A percentile compares a stretch with the other conserved stretches of the same genome.
phyloP scores from a whole-genome alignment of 2,888 invertebrate species.

The Drosophila phalerata region DNA sequence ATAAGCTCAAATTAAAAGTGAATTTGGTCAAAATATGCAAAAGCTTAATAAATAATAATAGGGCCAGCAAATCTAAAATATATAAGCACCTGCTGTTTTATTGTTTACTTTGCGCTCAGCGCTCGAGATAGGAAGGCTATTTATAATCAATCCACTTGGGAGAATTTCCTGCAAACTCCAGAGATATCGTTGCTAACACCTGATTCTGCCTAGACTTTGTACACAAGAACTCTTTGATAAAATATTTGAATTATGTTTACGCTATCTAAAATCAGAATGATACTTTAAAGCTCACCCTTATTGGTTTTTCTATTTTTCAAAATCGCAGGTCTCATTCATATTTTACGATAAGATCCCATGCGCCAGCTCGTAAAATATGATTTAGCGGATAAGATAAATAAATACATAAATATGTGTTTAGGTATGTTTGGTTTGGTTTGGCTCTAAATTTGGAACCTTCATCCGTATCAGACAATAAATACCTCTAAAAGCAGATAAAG shows the following conservation, averaged over 20 bases:
- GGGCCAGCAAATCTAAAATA: neutral
- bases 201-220: conserved; percentile 25
- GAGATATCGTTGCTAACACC: conserved; percentile 19
- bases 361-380: conserved; percentile 11
- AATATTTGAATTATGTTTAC: conserved; percentile 28
- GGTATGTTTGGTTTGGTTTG: conserved; percentile 7
- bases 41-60: too few species aligned
- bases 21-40: too few species aligned
- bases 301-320: neutral
- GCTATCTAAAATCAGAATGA: conserved; percentile 16
- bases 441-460: neutral
- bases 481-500: neutral
- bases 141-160: conserved; percentile 15
- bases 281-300: conserved; percentile 24
- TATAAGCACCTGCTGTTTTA: neutral
- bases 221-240: conserved; percentile 20
- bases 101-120: conserved; percentile 11
- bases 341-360: conserved; percentile 26
- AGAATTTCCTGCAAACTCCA: conserved; percentile 3
- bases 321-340: conserved; percentile 13
- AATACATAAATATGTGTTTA: neutral
- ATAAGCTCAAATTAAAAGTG: too few species aligned
- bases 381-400: conserved; percentile 9
- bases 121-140: conserved; percentile 29
- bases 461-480: conserved; percentile 11